Conservation (phyloP, 1,140 invertebrate species). For the Halyomorpha halys region DNA sequence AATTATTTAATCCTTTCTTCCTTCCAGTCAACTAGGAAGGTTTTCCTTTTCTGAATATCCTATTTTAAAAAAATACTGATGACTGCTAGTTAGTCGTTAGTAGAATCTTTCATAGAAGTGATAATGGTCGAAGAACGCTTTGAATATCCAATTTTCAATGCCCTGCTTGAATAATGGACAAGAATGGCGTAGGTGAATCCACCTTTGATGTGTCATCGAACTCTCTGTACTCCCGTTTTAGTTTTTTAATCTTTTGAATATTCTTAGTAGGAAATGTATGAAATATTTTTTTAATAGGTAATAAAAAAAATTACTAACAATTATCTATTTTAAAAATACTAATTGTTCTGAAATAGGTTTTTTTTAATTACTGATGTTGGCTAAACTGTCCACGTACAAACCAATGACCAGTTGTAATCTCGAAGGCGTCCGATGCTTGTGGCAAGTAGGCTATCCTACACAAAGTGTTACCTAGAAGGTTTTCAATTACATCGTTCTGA, state of each 20-base stretch:
- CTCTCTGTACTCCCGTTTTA: not conserved
- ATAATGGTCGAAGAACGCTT: not conserved
- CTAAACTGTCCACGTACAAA: conserved; percentile 1
- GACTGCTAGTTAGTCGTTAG: too few species aligned
- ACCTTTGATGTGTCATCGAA: conserved; percentile 16
- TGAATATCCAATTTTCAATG: not conserved
- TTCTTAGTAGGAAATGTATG: too few species aligned
- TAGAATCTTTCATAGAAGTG: too few species aligned
- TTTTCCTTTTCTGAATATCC: too few species aligned
- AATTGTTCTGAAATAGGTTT: too few species aligned
- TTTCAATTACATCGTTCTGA: not conserved
- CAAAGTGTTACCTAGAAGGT: too few species aligned
- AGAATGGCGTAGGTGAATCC: conserved; percentile 6
- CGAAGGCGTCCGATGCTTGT: conserved; percentile 6
- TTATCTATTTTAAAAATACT: too few species aligned
- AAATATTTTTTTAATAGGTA: too few species aligned
- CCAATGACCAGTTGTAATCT: conserved; percentile 8
- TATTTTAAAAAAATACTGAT: too few species aligned
- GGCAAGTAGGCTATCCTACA: not conserved
- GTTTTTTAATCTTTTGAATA: not conserved
- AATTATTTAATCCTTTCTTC: too few species aligned
- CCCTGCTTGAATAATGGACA: not conserved
- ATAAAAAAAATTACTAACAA: too few species aligned
- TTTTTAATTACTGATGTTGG: not conserved
- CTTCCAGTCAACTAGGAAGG: too few species aligned